Conservation (phyloP, 64 coral and sea anemone species). For the Dendronephthya gigantea region DNA sequence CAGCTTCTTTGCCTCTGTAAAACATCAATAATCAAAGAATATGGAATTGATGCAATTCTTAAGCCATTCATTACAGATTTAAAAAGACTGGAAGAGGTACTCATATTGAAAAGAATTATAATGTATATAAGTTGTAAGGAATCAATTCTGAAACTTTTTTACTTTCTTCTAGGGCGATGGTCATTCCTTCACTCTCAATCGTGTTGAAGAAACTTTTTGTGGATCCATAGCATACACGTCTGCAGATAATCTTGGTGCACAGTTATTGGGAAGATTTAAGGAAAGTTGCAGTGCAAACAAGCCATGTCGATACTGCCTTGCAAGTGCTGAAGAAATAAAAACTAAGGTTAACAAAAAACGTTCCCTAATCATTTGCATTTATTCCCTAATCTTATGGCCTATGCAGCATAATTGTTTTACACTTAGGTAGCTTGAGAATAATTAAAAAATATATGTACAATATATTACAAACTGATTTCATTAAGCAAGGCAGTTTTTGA, state of each 20-base stretch:
- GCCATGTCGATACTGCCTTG: background rate
- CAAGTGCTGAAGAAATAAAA: background rate
- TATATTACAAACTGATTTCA: too few species aligned
- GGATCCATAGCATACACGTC: background rate
- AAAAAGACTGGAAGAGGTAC: background rate
- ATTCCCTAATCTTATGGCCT: too few species aligned
- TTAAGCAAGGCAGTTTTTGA: too few species aligned
- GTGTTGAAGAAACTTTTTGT: background rate
- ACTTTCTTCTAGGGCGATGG: background rate
- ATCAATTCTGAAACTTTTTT: background rate
- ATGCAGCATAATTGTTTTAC: too few species aligned
- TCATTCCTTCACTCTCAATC: background rate
- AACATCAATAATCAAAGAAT: constrained; percentile 39
- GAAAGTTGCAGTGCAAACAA: background rate
- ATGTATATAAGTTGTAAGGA: background rate
- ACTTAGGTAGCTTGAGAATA: too few species aligned
- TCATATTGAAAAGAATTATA: background rate
- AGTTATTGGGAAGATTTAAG: background rate
- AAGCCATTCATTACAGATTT: constrained; percentile 40
- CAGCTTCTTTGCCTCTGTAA: constrained; percentile 34
- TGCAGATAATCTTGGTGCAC: background rate
- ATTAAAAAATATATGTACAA: too few species aligned
- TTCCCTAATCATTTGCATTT: too few species aligned
- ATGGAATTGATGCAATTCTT: constrained; percentile 39
- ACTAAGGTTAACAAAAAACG: too few species aligned